phyloP scores from a whole-genome alignment of 2,113 vertebrate species.

The Myrmecobius fasciatus region DNA sequence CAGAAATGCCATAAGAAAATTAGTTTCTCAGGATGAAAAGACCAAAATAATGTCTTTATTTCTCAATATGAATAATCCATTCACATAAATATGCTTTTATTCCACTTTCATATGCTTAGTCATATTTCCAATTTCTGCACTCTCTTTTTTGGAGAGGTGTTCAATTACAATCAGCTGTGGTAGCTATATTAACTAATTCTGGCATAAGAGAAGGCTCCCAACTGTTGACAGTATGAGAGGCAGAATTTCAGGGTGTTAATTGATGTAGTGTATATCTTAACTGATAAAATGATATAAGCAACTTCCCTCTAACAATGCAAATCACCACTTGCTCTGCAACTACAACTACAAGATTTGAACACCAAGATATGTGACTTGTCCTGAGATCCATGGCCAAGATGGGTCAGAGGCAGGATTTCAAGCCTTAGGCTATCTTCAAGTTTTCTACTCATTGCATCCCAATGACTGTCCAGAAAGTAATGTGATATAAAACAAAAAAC shows the following conservation, averaged over 20 bases:
- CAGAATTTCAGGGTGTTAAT: background rate
- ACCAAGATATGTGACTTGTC: background rate
- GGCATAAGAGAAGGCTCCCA: background rate
- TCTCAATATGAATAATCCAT: background rate
- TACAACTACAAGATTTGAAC: background rate
- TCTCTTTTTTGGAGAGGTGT: background rate
- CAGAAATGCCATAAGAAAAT: background rate
- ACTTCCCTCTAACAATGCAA: background rate
- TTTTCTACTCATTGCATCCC: background rate
- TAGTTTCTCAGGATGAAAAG: background rate
- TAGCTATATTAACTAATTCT: background rate
- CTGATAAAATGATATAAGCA: background rate
- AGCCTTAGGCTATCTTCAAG: background rate
- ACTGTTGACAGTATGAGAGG: background rate
- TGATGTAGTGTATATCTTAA: background rate
- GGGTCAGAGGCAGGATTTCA: background rate
- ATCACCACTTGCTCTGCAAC: background rate
- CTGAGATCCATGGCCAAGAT: background rate
- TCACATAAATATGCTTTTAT: background rate
- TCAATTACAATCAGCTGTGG: background rate
- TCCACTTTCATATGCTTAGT: background rate
- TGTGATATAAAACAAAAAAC: background rate
- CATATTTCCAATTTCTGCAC: background rate
- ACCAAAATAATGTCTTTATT: background rate
- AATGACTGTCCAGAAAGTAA: background rate